Base-by-base conservation (phyloP, 2,888 invertebrate genomes). In the Norana najaformis region DNA sequence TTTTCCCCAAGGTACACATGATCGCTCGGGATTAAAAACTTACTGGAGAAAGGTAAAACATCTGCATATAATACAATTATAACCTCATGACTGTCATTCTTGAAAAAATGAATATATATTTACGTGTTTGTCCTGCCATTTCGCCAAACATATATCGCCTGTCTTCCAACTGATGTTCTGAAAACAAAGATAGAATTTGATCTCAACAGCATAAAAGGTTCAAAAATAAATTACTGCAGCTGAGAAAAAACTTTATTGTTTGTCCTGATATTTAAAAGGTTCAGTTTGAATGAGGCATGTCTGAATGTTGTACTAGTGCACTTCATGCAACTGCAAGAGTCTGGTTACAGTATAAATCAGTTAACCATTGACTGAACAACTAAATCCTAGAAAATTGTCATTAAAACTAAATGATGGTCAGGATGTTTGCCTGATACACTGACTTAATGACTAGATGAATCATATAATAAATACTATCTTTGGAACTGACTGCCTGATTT, bases 131-230 rank as follows among this genome's bases (percentile, higher is more conserved):
- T 85, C 85, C 35, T 11, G 5, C 85, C 85, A 85, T 36, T 85
- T 85, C 35, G 85, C 85, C 85, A 85, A 1, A 85, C 85, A 85
- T 5, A 85, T 37, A 23, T 85, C 85, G 14, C 85, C 85, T n/a
- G 34, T 23, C 85, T 85, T 85, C 85, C 85, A 85, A 36, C 36
- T 85, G 85, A 37, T 36, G 85, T 85, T 85, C 85, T 85, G 37
- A 36, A 35, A 85, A 85, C 85, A 85, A 85, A 69, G n/a, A n/a
- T 23, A 13, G 69, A 69, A 69, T 69, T 69, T 69, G 30, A 30
- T 13, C n/a, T 8, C 30, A 69, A 69, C 69, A 69, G 69, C 30
- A n/a, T n/a, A n/a, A 69, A 69, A n/a, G 69, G n/a, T n/a, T n/a
- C 30, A 69, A 69, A 69, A n/a, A 69, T 1, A 69, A 69, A 69